Conservation (phyloP, 2,888 invertebrate species). For the Drosophila stalkeri region DNA sequence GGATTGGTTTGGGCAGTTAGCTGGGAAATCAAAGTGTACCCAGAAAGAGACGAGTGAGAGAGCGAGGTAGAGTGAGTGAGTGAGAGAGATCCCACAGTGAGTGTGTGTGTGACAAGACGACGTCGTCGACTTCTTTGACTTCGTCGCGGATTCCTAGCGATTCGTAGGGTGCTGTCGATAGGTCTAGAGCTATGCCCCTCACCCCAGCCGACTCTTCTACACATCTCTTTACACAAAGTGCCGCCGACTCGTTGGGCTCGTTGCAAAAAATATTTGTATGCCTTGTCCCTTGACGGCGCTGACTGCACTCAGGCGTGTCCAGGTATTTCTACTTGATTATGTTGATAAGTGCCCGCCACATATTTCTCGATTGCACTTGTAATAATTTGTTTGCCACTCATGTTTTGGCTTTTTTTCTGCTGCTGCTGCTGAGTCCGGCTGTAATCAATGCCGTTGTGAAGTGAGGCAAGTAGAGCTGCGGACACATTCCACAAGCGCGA, state of each 20-base stretch:
- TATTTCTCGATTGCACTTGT: conserved; percentile 76
- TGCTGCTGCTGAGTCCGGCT: background rate
- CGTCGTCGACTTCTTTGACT: conserved; percentile 17
- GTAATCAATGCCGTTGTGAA: conserved; percentile 65
- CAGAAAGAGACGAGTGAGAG: conserved; percentile 22
- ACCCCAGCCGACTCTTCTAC: background rate
- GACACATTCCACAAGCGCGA: conserved; percentile 44
- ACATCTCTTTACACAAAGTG: conserved; percentile 52
- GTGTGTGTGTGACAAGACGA: background rate
- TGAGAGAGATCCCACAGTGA: conserved; percentile 68
- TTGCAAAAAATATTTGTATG: conserved; percentile 53
- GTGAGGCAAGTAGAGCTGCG: conserved; percentile 38
- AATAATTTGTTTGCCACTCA: conserved; percentile 82
- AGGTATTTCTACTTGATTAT: conserved; percentile 80
- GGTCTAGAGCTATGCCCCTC: conserved; percentile 16
- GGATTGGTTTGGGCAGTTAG: background rate
- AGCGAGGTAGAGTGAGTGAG: conserved; percentile 40
- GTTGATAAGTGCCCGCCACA: conserved; percentile 79
- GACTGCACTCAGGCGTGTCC: conserved; percentile 76
- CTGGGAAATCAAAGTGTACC: conserved; percentile 7
- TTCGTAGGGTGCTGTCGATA: conserved; percentile 70
- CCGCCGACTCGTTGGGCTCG: conserved; percentile 43
- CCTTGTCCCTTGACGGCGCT: conserved; percentile 21
- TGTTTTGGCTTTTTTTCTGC: conserved; percentile 30
- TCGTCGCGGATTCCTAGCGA: conserved; percentile 30